Conservation (phyloP, 2,113 vertebrate species). For the Lota lota region DNA sequence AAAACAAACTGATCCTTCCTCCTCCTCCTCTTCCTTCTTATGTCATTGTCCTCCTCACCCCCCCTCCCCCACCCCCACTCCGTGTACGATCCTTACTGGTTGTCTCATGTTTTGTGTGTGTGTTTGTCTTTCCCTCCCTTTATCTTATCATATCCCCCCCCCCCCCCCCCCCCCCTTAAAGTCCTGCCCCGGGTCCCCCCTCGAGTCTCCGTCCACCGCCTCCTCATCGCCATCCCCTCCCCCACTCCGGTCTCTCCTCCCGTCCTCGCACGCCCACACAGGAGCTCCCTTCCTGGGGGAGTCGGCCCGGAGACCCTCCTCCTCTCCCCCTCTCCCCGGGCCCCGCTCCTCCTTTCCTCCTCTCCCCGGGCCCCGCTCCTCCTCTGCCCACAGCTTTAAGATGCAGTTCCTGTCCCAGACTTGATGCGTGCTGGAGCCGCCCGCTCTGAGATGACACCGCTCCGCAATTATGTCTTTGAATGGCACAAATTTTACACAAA, state of each 20-base stretch:
- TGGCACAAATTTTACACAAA: too few species aligned
- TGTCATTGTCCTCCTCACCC: conserved; percentile 11
- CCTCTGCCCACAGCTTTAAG: conserved; percentile 25
- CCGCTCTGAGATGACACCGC: too few species aligned
- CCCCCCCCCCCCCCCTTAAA: conserved; percentile 12
- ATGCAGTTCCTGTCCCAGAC: conserved; percentile 43
- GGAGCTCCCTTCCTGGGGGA: not conserved
- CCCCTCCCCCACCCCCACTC: conserved; percentile 16
- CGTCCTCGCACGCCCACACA: not conserved
- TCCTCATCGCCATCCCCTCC: conserved; percentile 1
- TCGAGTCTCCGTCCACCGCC: conserved; percentile 12
- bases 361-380: not conserved
- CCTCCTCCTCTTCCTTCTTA: conserved; percentile 28
- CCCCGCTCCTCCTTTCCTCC: not conserved
- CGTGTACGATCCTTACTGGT: conserved; percentile 11
- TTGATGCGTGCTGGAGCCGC: not conserved
- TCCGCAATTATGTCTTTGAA: too few species aligned
- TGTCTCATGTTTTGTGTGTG: conserved; percentile 21
- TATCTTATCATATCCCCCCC: conserved; percentile 12
- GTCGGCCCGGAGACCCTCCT: not conserved
- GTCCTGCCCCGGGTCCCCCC: conserved; percentile 16
- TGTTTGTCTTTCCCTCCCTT: conserved; percentile 8
- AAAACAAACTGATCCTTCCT: conserved; percentile 31
- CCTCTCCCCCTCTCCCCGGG: not conserved
- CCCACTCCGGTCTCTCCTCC: not conserved